A percentile compares a stretch with the other conserved stretches of the same genome.
These are phyloP conservation scores for Drymonia ruficornis DNA, from an alignment of 2,888 invertebrate genomes.

Conservation along the genomic window DNA sequence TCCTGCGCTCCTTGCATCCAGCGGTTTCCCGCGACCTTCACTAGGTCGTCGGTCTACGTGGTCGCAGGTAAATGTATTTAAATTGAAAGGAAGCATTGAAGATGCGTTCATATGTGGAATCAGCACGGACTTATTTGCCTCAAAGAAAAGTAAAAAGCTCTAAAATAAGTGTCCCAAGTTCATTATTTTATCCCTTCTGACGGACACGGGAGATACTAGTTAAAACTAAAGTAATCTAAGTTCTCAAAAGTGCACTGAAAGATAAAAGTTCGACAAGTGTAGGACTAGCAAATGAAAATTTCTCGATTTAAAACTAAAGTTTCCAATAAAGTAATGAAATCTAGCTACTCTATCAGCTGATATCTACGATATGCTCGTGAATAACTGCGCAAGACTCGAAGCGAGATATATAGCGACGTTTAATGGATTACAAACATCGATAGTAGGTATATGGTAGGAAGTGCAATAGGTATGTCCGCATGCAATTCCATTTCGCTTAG, in stretches of 20 bases:
- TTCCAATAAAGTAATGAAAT: neutral
- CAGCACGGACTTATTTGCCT: too few relatives aligned
- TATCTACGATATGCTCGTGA: neutral
- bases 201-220: neutral
- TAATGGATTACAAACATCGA: slow-evolving; percentile 64
- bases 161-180: too few relatives aligned
- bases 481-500: slow-evolving; percentile 54
- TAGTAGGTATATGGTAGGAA: slow-evolving; percentile 32
- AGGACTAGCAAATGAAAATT: neutral
- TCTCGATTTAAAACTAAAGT: neutral
- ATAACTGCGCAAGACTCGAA: neutral
- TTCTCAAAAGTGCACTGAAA: too few relatives aligned
- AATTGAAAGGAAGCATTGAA: too few relatives aligned
- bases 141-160: too few relatives aligned
- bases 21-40: too few relatives aligned
- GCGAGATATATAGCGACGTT: slow-evolving; percentile 25
- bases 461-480: slow-evolving; percentile 63
- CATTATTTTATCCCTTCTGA: too few relatives aligned
- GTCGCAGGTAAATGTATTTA: too few relatives aligned
- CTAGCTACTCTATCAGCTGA: neutral
- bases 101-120: too few relatives aligned
- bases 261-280: neutral
- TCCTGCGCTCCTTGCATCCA: too few relatives aligned
- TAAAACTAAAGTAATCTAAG: too few relatives aligned
- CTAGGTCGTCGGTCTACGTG: too few relatives aligned